Evolutionary conservation across 1,140 invertebrate genomes (phyloP).

Genomic region (Trachelipus rathkii): DNA sequence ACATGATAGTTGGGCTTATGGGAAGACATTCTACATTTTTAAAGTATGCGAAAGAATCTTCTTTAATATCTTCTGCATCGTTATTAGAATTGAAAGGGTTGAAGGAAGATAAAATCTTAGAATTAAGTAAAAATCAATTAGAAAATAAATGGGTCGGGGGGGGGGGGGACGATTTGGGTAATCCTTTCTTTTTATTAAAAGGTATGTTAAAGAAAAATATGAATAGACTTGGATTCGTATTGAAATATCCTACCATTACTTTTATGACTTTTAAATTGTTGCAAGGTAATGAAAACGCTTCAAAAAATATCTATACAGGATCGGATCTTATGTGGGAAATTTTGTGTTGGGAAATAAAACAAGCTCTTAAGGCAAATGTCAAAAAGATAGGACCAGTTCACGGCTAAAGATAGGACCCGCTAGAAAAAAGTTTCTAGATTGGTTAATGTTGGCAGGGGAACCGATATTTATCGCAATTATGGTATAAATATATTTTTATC

Average conservation of each 20-base stretch:
- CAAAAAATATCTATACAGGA: neutral
- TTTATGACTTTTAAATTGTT: neutral
- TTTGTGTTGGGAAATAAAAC: neutral
- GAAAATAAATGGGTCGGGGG: neutral
- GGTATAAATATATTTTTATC: too few species aligned
- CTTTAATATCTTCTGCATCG: neutral
- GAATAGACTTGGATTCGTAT: neutral
- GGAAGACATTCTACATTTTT: neutral
- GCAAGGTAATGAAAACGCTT: neutral
- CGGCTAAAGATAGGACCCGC: neutral
- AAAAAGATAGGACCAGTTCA: neutral
- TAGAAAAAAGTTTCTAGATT: neutral
- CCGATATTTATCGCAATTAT: too few species aligned
- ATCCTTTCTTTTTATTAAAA: too few species aligned
- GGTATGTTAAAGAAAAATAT: neutral
- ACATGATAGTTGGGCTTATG: neutral
- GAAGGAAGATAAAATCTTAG: neutral
- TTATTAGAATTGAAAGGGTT: neutral
- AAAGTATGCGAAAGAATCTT: neutral
- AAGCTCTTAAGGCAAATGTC: neutral
- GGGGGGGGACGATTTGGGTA: too few species aligned
- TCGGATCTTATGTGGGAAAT: conserved; percentile 1
- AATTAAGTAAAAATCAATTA: neutral
- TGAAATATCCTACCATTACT: neutral
- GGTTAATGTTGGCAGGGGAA: neutral